Evolutionary conservation across 2,888 invertebrate species (phyloP).

Genomic region (Tetanocera ferruginea): DNA sequence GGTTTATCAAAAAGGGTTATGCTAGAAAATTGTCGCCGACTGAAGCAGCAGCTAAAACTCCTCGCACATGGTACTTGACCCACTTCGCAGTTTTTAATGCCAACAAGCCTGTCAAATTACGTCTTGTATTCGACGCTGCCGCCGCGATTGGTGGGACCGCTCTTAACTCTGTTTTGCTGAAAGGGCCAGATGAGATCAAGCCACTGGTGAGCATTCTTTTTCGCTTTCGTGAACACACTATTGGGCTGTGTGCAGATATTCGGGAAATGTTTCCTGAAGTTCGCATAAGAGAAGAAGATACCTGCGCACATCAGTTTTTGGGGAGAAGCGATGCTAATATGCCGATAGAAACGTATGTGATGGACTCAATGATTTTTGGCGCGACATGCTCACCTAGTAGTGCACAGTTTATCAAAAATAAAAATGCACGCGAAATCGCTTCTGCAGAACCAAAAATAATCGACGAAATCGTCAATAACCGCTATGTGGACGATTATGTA

Average conservation of each 20-base stretch:
- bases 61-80: slow-evolving; percentile 51
- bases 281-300: background rate
- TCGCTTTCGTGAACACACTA: too few relatives aligned
- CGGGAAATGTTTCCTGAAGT: background rate
- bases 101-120: slow-evolving; percentile 54
- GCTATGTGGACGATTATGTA: slow-evolving; percentile 36
- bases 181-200: slow-evolving; percentile 54
- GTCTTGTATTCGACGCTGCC: slow-evolving; percentile 58
- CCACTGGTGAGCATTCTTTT: slow-evolving; percentile 51
- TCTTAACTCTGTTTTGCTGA: slow-evolving; percentile 52
- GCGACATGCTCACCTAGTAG: too few relatives aligned
- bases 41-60: too few relatives aligned
- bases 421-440: too few relatives aligned
- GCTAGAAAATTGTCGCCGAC: slow-evolving; percentile 39
- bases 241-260: too few relatives aligned
- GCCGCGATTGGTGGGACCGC: slow-evolving; percentile 48
- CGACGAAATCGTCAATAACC: slow-evolving; percentile 20
- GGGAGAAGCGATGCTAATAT: background rate
- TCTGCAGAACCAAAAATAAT: too few relatives aligned
- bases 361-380: too few relatives aligned
- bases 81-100: slow-evolving; percentile 49
- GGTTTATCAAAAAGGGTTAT: slow-evolving; percentile 48
- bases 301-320: background rate
- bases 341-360: too few relatives aligned
- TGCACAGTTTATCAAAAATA: too few relatives aligned